phyloP scores from a whole-genome alignment of 2,888 invertebrate genomes.

The Pseudococcus jackbeardsleyi region DNA sequence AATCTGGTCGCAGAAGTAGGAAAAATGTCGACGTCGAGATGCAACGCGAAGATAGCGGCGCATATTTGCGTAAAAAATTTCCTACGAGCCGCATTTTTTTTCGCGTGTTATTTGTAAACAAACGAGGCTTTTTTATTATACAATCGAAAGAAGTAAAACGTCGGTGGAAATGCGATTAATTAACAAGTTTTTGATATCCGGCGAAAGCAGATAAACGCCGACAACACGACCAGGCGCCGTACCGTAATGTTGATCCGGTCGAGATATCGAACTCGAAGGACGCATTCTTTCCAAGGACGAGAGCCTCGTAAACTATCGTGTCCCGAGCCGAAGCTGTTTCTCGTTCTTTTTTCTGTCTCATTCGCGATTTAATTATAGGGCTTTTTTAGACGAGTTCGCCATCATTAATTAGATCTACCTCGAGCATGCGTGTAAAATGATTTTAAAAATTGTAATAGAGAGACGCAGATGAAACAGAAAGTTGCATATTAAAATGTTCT shows the following conservation, averaged over 20 bases:
- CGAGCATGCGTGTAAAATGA: not conserved
- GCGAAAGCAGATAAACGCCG: slow-evolving; percentile 42
- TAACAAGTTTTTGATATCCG: slow-evolving; percentile 24
- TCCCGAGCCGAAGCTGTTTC: not conserved
- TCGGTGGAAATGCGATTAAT: slow-evolving; percentile 20
- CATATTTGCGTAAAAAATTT: slow-evolving; percentile 41
- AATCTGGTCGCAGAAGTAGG: slow-evolving; percentile 5
- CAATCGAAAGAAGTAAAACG: not conserved
- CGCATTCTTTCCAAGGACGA: slow-evolving; percentile 47
- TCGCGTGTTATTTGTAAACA: not conserved
- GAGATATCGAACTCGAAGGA: slow-evolving; percentile 1
- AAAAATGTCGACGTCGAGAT: not conserved
- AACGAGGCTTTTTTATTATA: not conserved
- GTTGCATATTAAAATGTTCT: not conserved
- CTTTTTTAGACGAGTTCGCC: not conserved
- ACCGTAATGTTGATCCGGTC: slow-evolving; percentile 15
- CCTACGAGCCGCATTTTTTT: not conserved
- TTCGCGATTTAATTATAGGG: slow-evolving; percentile 16
- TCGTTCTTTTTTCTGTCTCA: not conserved
- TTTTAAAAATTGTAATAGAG: not conserved
- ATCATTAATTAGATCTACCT: slow-evolving; percentile 13
- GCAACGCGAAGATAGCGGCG: not conserved
- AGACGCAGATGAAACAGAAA: not conserved
- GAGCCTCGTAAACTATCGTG: slow-evolving; percentile 28
- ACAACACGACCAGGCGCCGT: slow-evolving; percentile 36